Conservation (phyloP, 2,113 vertebrate genomes). For the Notothenia rossii region DNA sequence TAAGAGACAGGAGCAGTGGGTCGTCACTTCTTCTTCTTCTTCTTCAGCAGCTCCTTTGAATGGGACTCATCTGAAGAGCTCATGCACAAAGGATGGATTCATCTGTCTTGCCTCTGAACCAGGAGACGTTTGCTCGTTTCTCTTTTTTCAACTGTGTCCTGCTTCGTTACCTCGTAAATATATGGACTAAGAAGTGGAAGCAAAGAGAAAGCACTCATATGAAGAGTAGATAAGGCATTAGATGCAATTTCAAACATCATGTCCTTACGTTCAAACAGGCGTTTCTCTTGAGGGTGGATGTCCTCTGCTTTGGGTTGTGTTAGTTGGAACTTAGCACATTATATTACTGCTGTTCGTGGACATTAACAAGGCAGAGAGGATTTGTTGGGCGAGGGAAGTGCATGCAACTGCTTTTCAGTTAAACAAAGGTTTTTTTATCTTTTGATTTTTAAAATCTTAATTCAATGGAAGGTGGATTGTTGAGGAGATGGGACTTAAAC, state of each 20-base stretch:
- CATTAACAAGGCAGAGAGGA: too few relatives aligned
- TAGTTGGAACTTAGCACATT: too few relatives aligned
- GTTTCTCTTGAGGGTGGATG: background rate
- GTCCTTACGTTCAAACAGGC: background rate
- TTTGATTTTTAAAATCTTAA: background rate
- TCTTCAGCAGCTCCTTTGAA: background rate
- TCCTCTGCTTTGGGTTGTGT: too few relatives aligned
- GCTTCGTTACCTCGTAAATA: too few relatives aligned
- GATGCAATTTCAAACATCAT: background rate
- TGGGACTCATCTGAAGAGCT: constrained; percentile 5
- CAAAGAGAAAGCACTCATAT: background rate
- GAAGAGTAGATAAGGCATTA: background rate
- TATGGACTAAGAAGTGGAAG: background rate
- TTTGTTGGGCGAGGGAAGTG: too few relatives aligned
- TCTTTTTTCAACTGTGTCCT: too few relatives aligned
- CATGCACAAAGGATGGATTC: background rate
- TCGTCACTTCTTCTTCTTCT: constrained; percentile 19
- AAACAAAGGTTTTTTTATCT: background rate
- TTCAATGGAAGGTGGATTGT: background rate
- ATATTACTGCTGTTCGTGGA: too few relatives aligned
- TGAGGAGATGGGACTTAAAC: background rate
- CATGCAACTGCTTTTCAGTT: too few relatives aligned
- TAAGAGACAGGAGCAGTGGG: constrained; percentile 5
- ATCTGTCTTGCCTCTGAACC: background rate
- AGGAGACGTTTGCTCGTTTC: background rate